Evolutionary conservation across 2,888 invertebrate species (phyloP).

Genomic region (Fragum sueziense): DNA sequence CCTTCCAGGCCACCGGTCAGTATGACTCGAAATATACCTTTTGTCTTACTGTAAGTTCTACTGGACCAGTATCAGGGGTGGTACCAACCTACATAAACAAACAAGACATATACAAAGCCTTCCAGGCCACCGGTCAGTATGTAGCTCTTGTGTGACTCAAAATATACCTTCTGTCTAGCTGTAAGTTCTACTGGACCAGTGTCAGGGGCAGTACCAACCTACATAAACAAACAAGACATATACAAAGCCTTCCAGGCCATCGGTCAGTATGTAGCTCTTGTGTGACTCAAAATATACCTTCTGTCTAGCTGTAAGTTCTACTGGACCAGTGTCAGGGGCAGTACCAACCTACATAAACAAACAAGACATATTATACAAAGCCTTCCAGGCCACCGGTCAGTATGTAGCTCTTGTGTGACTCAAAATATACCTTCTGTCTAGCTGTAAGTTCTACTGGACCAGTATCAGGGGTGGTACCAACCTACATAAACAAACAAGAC

Average conservation of each 20-base stretch:
- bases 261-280: slow-evolving; percentile 85
- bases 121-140: slow-evolving; percentile 92
- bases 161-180: slow-evolving; percentile 92
- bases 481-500: too few relatives aligned
- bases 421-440: slow-evolving; percentile 91
- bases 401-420: slow-evolving; percentile 83
- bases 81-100: slow-evolving; percentile 19
- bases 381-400: slow-evolving; percentile 94
- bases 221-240: too few relatives aligned
- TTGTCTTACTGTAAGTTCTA: slow-evolving; percentile 87
- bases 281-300: slow-evolving; percentile 88
- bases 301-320: slow-evolving; percentile 87
- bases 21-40: slow-evolving; percentile 88
- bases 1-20: too few relatives aligned
- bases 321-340: slow-evolving; percentile 54
- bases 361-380: too few relatives aligned
- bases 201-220: slow-evolving; percentile 18
- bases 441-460: slow-evolving; percentile 84
- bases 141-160: slow-evolving; percentile 84
- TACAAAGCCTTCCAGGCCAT: slow-evolving; percentile 97
- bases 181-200: slow-evolving; percentile 76
- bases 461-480: slow-evolving; percentile 4
- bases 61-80: slow-evolving; percentile 52
- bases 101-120: slow-evolving; percentile 97
- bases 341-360: slow-evolving; percentile 31